These are phyloP conservation scores for Venturia canescens DNA, from an alignment of 1,140 invertebrate species.

Conservation along the genomic window DNA sequence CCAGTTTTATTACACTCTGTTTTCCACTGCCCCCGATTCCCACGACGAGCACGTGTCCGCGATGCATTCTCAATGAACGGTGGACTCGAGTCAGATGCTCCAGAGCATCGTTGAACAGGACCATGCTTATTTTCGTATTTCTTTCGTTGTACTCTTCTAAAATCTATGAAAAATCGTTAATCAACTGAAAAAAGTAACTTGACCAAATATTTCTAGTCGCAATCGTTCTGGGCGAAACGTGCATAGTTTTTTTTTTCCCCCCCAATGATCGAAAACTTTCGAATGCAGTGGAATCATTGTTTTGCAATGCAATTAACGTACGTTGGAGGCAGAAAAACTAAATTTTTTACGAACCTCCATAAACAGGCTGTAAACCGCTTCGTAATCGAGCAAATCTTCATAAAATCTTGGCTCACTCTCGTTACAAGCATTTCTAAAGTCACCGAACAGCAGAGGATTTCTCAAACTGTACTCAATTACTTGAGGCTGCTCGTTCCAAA, in stretches of 20 bases:
- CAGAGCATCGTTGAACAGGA: conserved; percentile 93
- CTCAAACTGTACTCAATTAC: conserved; percentile 84
- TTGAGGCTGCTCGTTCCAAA: conserved; percentile 77
- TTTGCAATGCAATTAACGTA: too few relatives aligned
- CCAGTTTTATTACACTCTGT: conserved; percentile 83
- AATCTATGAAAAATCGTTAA: conserved; percentile 78
- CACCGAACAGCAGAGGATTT: conserved; percentile 91
- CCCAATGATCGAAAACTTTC: neutral
- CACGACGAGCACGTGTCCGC: conserved; percentile 89
- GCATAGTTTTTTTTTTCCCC: neutral
- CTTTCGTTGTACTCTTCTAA: conserved; percentile 90
- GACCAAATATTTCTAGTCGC: conserved; percentile 16
- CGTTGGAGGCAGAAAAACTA: too few relatives aligned
- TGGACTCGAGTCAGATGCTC: conserved; percentile 93
- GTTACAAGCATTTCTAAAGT: conserved; percentile 89
- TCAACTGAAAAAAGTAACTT: neutral
- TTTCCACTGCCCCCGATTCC: conserved; percentile 93
- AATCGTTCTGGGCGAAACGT: neutral
- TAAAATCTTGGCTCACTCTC: conserved; percentile 88
- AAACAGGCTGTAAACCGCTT: conserved; percentile 89
- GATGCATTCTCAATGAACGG: conserved; percentile 88
- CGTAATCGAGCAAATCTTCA: conserved; percentile 93
- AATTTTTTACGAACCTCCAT: conserved; percentile 81
- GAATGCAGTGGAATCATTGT: too few relatives aligned
- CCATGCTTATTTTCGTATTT: conserved; percentile 83